Evolutionary conservation across 2,797 vertebrate genomes (phyloP), one percentile per base, ranked within the genome.

Genomic region (Lepus townsendii): DNA sequence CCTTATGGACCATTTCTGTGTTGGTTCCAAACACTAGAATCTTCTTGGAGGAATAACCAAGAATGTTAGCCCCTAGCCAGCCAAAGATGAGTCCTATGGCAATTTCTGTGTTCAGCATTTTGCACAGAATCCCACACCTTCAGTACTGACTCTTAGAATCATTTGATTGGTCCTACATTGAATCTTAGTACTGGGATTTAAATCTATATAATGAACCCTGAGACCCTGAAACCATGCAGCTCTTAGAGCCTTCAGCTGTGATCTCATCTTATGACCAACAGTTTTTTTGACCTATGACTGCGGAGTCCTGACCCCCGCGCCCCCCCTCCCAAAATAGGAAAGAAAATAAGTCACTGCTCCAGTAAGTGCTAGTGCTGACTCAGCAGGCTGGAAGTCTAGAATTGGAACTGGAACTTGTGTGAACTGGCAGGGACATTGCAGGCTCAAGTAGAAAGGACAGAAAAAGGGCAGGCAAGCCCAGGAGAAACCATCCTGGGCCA

Each of bases 281-380:
- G 38, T 89, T 89, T 94, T 97, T 76, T 94, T 94, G 90, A 54
- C 57, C 30, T 88, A 2, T 80, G 89, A 92, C 75, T 84, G 72
- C 90, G 91, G 26, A 93, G 78, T 20, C 24, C 20, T 78, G 19
- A 86, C 26, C 2, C 47, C 77, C 42, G 7, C 24, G 1, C 47
- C 77, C 42, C 42, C 42, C 42, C 42, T 42, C 42, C 42, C 14
- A 26, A 35, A 32, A n/a, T 9, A 17, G 22, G 27, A 11, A 19
- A 16, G 8, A 42, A 27, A 1, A 52, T n/a, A 77, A 89, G 6
- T 2, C 57, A 60, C 54, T 57, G 19, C 24, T 80, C 75, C 87
- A 82, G 80, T 87, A 96, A 89, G 42, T 9, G 12, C 68, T 71
- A 7, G 26, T 22, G 62, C 83, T 96, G 83, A 95, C 35, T 95